phyloP scores from a whole-genome alignment of 2,888 invertebrate genomes.

The Didymodactylos carnosus region DNA sequence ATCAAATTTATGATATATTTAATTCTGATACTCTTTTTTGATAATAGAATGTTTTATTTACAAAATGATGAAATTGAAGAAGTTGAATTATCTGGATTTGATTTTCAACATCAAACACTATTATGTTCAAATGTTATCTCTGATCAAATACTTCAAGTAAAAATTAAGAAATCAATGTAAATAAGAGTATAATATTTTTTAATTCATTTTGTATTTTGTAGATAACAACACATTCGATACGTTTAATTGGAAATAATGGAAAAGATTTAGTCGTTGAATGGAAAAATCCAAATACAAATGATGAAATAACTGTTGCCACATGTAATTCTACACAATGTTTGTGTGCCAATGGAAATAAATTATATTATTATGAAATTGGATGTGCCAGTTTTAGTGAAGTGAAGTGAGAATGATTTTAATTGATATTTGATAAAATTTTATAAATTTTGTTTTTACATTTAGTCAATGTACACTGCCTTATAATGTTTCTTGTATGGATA shows the following conservation, averaged over 20 bases:
- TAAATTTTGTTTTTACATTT: slow-evolving; percentile 31
- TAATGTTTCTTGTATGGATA: slow-evolving; percentile 85
- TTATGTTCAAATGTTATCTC: slow-evolving; percentile 71
- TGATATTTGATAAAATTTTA: slow-evolving; percentile 23
- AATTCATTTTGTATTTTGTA: slow-evolving; percentile 17
- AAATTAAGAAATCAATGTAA: background rate
- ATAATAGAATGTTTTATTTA: slow-evolving; percentile 53
- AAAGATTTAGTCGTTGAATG: slow-evolving; percentile 40
- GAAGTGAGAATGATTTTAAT: slow-evolving; percentile 17
- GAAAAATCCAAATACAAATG: slow-evolving; percentile 35
- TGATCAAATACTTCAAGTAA: slow-evolving; percentile 53
- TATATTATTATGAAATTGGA: slow-evolving; percentile 61
- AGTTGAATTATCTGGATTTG: slow-evolving; percentile 73
- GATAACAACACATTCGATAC: slow-evolving; percentile 52
- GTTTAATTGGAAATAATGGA: slow-evolving; percentile 44
- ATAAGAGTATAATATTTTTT: background rate
- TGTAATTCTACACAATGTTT: slow-evolving; percentile 56
- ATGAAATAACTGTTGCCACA: slow-evolving; percentile 65
- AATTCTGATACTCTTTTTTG: background rate
- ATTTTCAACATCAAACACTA: slow-evolving; percentile 75
- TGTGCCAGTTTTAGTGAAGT: slow-evolving; percentile 35
- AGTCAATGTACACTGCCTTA: slow-evolving; percentile 50
- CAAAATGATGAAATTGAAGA: slow-evolving; percentile 94
- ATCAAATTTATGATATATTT: background rate
- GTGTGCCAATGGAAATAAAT: slow-evolving; percentile 63